Evolutionary conservation across 2,113 vertebrate species (phyloP).

Genomic region (Otus sunia): DNA sequence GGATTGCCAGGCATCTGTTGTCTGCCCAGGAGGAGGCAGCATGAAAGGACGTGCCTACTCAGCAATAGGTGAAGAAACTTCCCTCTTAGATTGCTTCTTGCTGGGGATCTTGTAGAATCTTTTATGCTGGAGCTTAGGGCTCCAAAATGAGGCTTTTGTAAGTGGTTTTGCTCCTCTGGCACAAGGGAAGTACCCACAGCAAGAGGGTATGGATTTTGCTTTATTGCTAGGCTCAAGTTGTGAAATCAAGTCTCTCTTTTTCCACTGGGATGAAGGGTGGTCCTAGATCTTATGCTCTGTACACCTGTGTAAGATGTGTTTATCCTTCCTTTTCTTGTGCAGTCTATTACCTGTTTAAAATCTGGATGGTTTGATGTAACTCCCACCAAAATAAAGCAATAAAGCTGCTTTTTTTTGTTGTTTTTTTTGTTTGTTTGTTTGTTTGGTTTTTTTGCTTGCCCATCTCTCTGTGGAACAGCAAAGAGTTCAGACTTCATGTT

Average conservation of each 20-base stretch:
- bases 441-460: background rate
- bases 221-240: background rate
- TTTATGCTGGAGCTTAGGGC: background rate
- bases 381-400: background rate
- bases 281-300: background rate
- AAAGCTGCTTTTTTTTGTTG: no score
- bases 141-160: background rate
- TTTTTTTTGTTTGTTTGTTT: no score
- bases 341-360: background rate
- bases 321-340: background rate
- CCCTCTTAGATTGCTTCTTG: background rate
- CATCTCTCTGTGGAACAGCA: background rate
- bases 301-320: background rate
- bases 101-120: background rate
- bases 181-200: background rate
- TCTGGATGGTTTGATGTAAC: background rate
- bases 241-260: background rate
- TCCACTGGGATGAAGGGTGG: background rate
- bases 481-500: background rate
- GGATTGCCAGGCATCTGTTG: background rate
- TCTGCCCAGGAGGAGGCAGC: background rate
- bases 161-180: background rate
- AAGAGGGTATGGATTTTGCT: background rate
- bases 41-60: background rate
- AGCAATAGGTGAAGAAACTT: background rate